phyloP scores from a whole-genome alignment of 2,888 invertebrate genomes.

The Drosophila maculinotata region DNA sequence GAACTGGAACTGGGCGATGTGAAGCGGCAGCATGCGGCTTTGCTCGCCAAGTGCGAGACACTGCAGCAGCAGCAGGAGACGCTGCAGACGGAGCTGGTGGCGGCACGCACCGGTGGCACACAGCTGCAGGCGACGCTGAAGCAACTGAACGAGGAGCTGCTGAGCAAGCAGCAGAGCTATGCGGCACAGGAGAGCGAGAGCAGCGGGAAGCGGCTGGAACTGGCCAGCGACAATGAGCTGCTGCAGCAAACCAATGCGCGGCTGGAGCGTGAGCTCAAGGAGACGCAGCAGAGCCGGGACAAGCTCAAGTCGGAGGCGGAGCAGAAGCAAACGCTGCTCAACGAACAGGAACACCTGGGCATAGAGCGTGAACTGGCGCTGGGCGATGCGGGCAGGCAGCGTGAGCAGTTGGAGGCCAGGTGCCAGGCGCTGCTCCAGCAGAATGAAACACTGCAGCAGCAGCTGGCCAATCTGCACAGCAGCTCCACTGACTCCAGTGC shows the following conservation, averaged over 20 bases:
- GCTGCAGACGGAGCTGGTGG: conserved; percentile 84
- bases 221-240: conserved; percentile 71
- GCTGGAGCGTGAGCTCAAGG: conserved; percentile 80
- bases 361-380: conserved; percentile 86
- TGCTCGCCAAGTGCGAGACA: conserved; percentile 59
- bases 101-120: conserved; percentile 60
- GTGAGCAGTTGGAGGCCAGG: conserved; percentile 87
- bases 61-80: conserved; percentile 55
- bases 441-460: conserved; percentile 87
- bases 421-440: conserved; percentile 86
- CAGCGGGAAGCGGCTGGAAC: conserved; percentile 58
- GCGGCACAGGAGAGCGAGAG: conserved; percentile 47
- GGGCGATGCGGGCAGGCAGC: conserved; percentile 87
- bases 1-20: conserved; percentile 80
- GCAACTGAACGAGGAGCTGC: conserved; percentile 80
- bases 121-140: conserved; percentile 58
- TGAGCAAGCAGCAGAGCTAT: conserved; percentile 63
- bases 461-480: conserved; percentile 87
- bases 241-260: conserved; percentile 60
- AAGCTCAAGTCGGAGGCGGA: conserved; percentile 84
- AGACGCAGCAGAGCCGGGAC: conserved; percentile 72
- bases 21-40: conserved; percentile 62
- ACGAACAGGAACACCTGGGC: conserved; percentile 83
- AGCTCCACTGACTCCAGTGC: conserved; percentile 88
- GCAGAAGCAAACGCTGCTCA: conserved; percentile 68